These are phyloP conservation scores for Orchestia grillus DNA, from an alignment of 1,140 invertebrate genomes.

Conservation along the genomic window DNA sequence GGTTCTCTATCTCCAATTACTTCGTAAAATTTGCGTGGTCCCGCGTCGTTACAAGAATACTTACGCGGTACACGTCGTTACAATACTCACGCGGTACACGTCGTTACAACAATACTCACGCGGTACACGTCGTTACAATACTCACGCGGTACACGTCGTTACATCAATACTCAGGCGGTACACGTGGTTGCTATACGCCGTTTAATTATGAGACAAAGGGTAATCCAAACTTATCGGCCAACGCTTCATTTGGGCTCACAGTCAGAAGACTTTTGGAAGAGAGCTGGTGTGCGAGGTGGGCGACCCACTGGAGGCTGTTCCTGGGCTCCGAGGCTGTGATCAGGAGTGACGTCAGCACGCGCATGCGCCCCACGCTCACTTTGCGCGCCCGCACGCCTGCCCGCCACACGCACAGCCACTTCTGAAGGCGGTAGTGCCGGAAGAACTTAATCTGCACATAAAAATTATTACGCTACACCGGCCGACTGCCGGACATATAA, in stretches of 20 bases:
- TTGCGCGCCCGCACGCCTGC: conserved; percentile 28
- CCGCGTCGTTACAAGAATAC: too few species aligned
- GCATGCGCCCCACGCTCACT: conserved; percentile 23
- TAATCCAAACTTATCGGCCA: too few species aligned
- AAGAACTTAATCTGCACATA: conserved; percentile 13
- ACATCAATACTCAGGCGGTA: too few species aligned
- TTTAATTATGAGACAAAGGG: too few species aligned
- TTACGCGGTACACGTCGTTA: too few species aligned
- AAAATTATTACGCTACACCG: background rate
- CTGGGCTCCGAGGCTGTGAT: background rate
- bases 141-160: too few species aligned
- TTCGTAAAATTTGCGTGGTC: too few species aligned
- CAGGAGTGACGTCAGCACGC: background rate
- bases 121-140: too few species aligned
- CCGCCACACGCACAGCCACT: conserved; percentile 40
- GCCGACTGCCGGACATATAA: background rate
- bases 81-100: too few species aligned
- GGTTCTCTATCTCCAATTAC: too few species aligned
- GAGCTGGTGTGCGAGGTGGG: background rate
- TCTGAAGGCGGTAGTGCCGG: conserved; percentile 29
- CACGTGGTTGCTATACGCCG: too few species aligned
- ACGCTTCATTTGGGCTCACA: background rate
- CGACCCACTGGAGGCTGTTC: conserved; percentile 24
- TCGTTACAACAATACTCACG: too few species aligned
- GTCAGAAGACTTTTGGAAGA: background rate